Base-by-base conservation (phyloP, 37 sponge, comb jelly and placozoan species). In the Theonella swinhoei region DNA sequence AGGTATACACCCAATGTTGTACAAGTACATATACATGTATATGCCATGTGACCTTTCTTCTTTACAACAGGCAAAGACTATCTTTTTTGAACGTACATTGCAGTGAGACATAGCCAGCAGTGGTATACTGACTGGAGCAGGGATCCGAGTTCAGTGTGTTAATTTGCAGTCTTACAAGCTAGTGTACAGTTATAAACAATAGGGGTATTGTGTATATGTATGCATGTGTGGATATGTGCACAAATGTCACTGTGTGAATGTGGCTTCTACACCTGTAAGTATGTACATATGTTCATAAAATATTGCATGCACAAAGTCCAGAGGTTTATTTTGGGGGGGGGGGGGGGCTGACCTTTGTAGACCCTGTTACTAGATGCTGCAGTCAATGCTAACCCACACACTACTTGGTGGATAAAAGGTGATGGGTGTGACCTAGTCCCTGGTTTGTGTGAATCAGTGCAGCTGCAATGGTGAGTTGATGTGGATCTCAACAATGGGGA, bases 391-490 rank as follows among this genome's bases (percentile, higher is more conserved):
- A 71, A 71, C 24, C 72, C 72, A 30, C n/a, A 74, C 8, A 32
- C 75, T n/a, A 8, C 9, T 26, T 74, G 75, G 75, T 74, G 75
- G 75, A 74, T 74, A 14, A 74, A 74, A 43, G 75, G 75, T 20
- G 75, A 74, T 74, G 75, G 59, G 3, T 41, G 54, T n/a, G 75
- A 74, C 30, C 8, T 74, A 29, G 75, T 74, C 31, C 75, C 75
- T 41, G 75, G 75, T 24, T 8, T 74, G 8, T 41, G 75, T 74
- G 75, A 74, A 11, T 74, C 75, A 25, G 75, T 74, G 4, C 4
- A 11, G 17, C 3, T 41, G 25, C 19, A 43, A n/a, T 74, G 75
- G 75, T 74, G 59, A 28, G 75, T 54, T 41, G 75, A 74, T 47
- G 59, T 74, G 9, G 75, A 74, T 30, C 60, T 74, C 4, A 74